Conservation (phyloP, 1,140 invertebrate genomes). For the Melitaea cinxia region DNA sequence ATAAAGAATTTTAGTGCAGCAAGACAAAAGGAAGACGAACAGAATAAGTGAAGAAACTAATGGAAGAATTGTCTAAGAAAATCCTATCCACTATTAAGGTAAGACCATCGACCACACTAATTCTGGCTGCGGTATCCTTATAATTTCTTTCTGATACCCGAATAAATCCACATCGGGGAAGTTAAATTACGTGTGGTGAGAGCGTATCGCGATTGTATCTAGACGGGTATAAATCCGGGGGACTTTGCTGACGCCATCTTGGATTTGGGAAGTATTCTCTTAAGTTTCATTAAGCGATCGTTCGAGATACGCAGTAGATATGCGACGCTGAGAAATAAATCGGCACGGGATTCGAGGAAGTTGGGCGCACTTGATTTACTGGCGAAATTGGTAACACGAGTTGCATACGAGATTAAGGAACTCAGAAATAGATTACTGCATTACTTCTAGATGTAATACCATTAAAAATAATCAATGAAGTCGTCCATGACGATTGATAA, state of each 20-base stretch:
- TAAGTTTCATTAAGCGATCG: slow-evolving; percentile 74
- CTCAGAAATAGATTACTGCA: neutral
- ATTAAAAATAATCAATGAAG: neutral
- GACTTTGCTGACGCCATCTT: slow-evolving; percentile 58
- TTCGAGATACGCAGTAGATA: slow-evolving; percentile 54
- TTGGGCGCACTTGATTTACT: slow-evolving; percentile 54
- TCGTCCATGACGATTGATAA: no score
- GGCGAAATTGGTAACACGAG: slow-evolving; percentile 1
- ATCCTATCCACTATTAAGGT: slow-evolving; percentile 26
- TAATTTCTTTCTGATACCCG: slow-evolving; percentile 73
- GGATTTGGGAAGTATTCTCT: slow-evolving; percentile 65
- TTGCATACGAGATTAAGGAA: slow-evolving; percentile 3
- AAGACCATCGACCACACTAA: slow-evolving; percentile 16
- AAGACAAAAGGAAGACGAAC: neutral
- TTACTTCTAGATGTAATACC: neutral
- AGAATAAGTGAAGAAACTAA: slow-evolving; percentile 9
- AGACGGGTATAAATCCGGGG: slow-evolving; percentile 60
- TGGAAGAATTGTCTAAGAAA: slow-evolving; percentile 12
- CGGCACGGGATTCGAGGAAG: slow-evolving; percentile 44
- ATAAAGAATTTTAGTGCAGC: neutral
- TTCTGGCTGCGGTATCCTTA: slow-evolving; percentile 45
- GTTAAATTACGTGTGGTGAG: slow-evolving; percentile 70
- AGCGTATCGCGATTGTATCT: slow-evolving; percentile 68
- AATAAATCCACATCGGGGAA: slow-evolving; percentile 62
- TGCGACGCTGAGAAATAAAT: slow-evolving; percentile 55